Percentiles rank a stretch among this genome's conserved stretches.
phyloP scores from a whole-genome alignment of 2,113 vertebrate species.

The Aegotheles bennettii region DNA sequence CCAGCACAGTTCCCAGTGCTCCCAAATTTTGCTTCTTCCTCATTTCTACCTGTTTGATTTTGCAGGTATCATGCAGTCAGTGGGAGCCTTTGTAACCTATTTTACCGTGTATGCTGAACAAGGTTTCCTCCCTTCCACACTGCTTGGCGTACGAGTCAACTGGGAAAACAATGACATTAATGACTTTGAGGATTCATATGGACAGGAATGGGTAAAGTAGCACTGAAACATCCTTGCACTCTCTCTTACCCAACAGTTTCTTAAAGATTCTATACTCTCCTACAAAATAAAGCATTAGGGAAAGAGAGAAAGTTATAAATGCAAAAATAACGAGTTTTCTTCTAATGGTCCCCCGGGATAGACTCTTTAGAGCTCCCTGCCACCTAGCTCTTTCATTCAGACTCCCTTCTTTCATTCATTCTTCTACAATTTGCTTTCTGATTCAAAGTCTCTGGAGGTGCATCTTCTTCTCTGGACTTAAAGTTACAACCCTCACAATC shows the following conservation, averaged over 20 bases:
- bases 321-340: background rate
- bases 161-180: constrained; percentile 69
- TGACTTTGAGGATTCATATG: constrained; percentile 76
- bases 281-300: background rate
- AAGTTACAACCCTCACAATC: background rate
- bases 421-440: background rate
- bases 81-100: constrained; percentile 78
- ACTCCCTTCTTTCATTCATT: background rate
- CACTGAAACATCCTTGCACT: background rate
- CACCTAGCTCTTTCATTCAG: background rate
- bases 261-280: background rate
- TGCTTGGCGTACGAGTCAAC: constrained; percentile 59
- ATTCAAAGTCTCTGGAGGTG: background rate
- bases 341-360: background rate
- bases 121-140: constrained; percentile 67
- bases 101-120: constrained; percentile 75
- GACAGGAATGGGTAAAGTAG: constrained; percentile 78
- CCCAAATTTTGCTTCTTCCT: background rate
- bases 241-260: background rate
- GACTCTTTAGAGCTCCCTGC: background rate
- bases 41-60: background rate
- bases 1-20: background rate
- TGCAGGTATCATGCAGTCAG: constrained; percentile 75
- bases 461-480: background rate
- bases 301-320: background rate